phyloP scores from a whole-genome alignment of 2,113 vertebrate genomes.

The Camarhynchus parvulus region DNA sequence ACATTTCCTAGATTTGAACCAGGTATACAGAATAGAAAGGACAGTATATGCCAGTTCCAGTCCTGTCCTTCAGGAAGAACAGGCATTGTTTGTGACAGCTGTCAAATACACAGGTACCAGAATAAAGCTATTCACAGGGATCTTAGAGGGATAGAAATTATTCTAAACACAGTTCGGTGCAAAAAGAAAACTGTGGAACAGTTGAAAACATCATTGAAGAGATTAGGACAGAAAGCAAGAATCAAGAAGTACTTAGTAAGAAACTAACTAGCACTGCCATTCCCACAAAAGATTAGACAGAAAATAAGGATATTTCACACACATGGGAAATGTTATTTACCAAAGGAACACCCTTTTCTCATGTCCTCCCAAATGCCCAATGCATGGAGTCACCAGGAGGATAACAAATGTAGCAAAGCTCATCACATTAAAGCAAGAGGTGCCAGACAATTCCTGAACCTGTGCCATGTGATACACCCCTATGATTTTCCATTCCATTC shows the following conservation, averaged over 20 bases:
- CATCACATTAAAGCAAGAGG: background rate
- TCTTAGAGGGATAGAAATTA: background rate
- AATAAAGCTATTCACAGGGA: background rate
- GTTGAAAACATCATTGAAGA: background rate
- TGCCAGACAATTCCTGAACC: background rate
- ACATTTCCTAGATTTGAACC: background rate
- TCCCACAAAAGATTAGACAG: background rate
- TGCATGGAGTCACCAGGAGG: background rate
- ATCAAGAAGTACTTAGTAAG: background rate
- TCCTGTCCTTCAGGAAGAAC: background rate
- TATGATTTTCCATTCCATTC: constrained; percentile 8
- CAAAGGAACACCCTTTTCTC: background rate
- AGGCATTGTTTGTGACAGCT: background rate
- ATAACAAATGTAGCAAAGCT: background rate
- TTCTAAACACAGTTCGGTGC: background rate
- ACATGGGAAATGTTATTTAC: background rate
- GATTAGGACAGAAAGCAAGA: background rate
- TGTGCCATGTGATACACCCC: background rate
- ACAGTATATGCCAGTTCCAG: background rate
- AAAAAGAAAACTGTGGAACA: background rate
- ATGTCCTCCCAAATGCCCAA: background rate
- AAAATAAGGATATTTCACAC: background rate
- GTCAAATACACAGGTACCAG: background rate
- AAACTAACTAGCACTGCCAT: background rate
- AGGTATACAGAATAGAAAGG: background rate